phyloP scores from a whole-genome alignment of 2,113 vertebrate genomes.

The Misgurnus mizolepis region DNA sequence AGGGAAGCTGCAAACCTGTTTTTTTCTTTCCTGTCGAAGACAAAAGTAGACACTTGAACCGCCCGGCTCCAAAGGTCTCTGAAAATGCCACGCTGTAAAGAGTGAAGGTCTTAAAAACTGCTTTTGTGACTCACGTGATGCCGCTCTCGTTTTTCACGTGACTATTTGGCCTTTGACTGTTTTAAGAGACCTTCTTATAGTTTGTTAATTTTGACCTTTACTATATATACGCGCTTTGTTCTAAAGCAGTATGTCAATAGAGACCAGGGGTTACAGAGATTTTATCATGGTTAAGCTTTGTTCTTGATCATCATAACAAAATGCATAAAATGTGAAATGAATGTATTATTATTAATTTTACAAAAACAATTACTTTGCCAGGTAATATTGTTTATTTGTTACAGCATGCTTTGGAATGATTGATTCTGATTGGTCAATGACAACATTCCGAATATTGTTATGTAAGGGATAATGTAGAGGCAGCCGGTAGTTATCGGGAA shows the following conservation, averaged over 20 bases:
- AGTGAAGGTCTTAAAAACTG: constrained; percentile 24
- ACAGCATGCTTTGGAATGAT: too few species aligned
- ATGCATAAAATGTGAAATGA: too few species aligned
- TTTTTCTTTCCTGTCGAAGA: constrained; percentile 13
- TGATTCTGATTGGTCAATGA: too few species aligned
- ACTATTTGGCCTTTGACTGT: constrained; percentile 12
- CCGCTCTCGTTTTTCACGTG: not conserved
- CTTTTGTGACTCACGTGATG: not conserved
- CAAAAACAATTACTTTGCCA: too few species aligned
- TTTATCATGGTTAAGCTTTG: not conserved
- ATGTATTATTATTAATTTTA: too few species aligned
- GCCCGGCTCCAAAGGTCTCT: constrained; percentile 24
- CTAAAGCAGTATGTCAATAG: too few species aligned
- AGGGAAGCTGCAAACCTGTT: constrained; percentile 4
- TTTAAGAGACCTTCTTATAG: not conserved
- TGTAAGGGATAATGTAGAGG: too few species aligned
- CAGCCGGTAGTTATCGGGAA: too few species aligned
- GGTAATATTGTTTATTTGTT: too few species aligned
- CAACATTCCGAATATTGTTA: too few species aligned
- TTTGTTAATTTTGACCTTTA: constrained; percentile 15
- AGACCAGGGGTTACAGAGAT: too few species aligned
- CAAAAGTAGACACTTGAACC: constrained; percentile 33
- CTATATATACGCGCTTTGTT: not conserved
- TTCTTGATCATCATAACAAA: not conserved
- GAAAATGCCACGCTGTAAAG: constrained; percentile 34